Percentiles rank a stretch among this genome's conserved stretches.
phyloP scores from a whole-genome alignment of 2,113 vertebrate species.

The Tachuris rubrigastra region DNA sequence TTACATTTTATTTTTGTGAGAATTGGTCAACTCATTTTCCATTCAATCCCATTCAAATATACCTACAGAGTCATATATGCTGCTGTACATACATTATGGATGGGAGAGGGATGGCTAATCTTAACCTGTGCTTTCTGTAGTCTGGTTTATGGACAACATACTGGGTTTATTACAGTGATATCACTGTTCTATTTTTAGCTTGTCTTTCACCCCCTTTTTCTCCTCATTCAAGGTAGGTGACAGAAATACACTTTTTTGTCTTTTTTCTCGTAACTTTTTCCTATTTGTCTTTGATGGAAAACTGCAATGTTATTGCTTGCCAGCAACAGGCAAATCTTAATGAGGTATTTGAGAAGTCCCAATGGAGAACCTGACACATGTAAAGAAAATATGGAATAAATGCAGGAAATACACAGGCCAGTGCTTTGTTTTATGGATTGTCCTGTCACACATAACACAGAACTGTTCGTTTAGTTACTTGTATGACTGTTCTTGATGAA shows the following conservation, averaged over 20 bases:
- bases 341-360: conserved; percentile 26
- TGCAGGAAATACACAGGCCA: background rate
- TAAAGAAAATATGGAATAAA: conserved; percentile 33
- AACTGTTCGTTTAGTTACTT: background rate
- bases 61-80: background rate
- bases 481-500: background rate
- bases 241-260: conserved; percentile 1
- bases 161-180: background rate
- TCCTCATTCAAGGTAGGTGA: background rate
- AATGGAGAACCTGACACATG: background rate
- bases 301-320: background rate
- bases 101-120: background rate
- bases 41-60: background rate
- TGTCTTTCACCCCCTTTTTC: background rate
- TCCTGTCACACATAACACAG: background rate
- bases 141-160: background rate
- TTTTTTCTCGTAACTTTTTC: background rate
- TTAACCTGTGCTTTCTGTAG: background rate
- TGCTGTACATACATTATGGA: background rate
- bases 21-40: background rate
- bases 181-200: background rate
- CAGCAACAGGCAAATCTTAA: conserved; percentile 9
- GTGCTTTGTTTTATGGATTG: background rate
- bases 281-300: background rate
- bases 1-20: background rate